Conservation (phyloP, 2,797 vertebrate species). For the Squalus acanthias region DNA sequence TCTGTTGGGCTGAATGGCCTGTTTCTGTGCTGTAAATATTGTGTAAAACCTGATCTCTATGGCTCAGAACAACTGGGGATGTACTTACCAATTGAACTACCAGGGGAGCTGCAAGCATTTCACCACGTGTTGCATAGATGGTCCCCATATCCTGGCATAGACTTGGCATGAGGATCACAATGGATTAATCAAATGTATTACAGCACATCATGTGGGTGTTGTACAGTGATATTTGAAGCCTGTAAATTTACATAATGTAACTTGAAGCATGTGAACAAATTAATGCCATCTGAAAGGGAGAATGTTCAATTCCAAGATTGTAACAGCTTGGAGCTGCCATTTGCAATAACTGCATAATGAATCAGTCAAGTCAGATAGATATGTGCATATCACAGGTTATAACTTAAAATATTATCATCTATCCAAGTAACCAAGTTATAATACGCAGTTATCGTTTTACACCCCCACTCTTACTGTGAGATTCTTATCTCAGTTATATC, state of each 20-base stretch:
- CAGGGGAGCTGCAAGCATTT: neutral
- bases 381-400: neutral
- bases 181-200: neutral
- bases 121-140: neutral
- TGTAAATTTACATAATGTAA: slow-evolving; percentile 19
- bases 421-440: neutral
- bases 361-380: neutral
- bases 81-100: neutral
- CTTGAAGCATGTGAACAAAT: neutral
- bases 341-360: neutral
- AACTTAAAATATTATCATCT: neutral
- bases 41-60: neutral
- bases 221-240: slow-evolving; percentile 16
- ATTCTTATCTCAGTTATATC: neutral
- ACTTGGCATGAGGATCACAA: neutral
- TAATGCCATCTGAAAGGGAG: neutral
- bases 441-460: neutral
- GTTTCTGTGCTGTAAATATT: neutral
- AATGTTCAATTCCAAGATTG: neutral
- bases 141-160: too few relatives aligned
- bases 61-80: neutral
- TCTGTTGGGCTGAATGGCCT: neutral
- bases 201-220: neutral
- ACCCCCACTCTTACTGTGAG: neutral
- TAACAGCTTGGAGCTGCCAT: neutral